These are phyloP conservation scores for Platynereis dumerilii DNA, from an alignment of 2,888 invertebrate genomes.

Conservation along the genomic window DNA sequence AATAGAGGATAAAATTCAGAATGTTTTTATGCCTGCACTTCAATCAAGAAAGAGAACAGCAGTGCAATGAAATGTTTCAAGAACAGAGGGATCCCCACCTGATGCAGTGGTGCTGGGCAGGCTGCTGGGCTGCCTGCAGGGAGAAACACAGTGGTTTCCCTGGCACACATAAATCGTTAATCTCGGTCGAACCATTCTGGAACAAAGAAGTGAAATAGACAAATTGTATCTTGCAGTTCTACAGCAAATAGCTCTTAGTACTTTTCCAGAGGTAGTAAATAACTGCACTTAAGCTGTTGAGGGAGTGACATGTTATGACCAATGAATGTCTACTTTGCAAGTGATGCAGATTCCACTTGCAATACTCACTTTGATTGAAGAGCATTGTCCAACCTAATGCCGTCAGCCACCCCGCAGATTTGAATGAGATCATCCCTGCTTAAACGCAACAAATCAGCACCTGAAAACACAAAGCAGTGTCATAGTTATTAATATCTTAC, in stretches of 20 bases:
- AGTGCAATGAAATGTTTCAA: no score
- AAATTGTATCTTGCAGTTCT: no score
- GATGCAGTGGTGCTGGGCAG: no score
- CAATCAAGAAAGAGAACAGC: no score
- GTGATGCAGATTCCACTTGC: neutral
- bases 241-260: no score
- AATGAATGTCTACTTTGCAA: neutral
- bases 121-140: no score
- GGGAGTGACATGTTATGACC: neutral
- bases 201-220: constrained; percentile 37
- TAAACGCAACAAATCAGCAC: constrained; percentile 83
- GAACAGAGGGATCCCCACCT: no score
- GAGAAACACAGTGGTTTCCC: neutral
- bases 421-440: constrained; percentile 91
- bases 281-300: no score
- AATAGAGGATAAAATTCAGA: no score
- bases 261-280: no score
- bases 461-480: constrained; percentile 56
- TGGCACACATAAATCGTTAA: constrained; percentile 83
- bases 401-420: constrained; percentile 92
- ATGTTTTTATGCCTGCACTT: no score
- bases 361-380: constrained; percentile 63
- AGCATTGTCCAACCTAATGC: constrained; percentile 89
- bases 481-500: neutral
- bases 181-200: constrained; percentile 76